phyloP scores from a whole-genome alignment of 2,888 invertebrate species.

The Raillietiella orientalis region DNA sequence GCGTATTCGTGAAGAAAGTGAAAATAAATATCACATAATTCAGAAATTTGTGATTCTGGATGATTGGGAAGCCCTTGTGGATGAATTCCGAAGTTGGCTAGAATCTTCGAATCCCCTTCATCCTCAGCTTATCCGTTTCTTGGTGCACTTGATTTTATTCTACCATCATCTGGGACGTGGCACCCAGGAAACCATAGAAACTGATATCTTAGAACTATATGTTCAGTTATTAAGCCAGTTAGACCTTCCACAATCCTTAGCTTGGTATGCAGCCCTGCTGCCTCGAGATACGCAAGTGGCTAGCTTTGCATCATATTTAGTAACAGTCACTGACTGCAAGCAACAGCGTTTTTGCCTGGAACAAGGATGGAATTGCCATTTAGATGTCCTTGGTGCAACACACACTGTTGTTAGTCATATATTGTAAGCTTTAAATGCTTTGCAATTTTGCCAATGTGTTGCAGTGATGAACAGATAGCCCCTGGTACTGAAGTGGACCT shows the following conservation, averaged over 20 bases:
- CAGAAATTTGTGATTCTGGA: constrained; percentile 60
- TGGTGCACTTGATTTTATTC: constrained; percentile 53
- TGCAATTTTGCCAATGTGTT: too few relatives aligned
- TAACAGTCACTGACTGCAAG: constrained; percentile 9
- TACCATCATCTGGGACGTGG: constrained; percentile 37
- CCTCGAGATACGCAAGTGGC: constrained; percentile 23
- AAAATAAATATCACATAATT: constrained; percentile 33
- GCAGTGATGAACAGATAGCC: too few relatives aligned
- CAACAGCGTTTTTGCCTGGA: constrained; percentile 17
- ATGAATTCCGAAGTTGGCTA: constrained; percentile 30
- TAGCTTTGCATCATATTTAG: constrained; percentile 14
- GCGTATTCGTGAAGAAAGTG: constrained; percentile 21
- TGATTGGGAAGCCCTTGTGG: constrained; percentile 28
- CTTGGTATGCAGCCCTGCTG: constrained; percentile 50
- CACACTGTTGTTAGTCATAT: too few relatives aligned
- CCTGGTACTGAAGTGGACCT: constrained; percentile 7
- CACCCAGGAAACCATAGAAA: too few relatives aligned
- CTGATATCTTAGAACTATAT: too few relatives aligned
- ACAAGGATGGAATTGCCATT: too few relatives aligned
- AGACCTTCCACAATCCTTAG: constrained; percentile 42
- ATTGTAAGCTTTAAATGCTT: too few relatives aligned
- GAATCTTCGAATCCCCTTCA: constrained; percentile 3
- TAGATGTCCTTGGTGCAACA: too few relatives aligned
- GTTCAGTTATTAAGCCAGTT: too few relatives aligned
- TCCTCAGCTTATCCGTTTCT: constrained; percentile 31